A percentile compares a stretch with the other conserved stretches of the same genome.
Conservation (phyloP, 2,888 invertebrate species). For the Mythimna vitellina region DNA sequence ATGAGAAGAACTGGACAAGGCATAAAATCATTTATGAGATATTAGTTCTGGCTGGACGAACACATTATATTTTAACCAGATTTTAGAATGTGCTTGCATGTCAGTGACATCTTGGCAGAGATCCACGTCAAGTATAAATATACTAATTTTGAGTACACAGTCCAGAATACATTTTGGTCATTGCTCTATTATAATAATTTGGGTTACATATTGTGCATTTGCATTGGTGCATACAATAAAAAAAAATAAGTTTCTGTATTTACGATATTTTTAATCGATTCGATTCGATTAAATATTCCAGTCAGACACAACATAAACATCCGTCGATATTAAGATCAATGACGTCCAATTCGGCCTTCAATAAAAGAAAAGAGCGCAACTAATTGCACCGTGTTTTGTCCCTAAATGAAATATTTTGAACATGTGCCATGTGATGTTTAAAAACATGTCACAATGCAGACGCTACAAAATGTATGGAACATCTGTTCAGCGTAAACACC, state of each 20-base stretch:
- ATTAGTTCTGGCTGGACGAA: conserved; percentile 62
- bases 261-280: not conserved
- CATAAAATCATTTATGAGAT: conserved; percentile 46
- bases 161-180: conserved; percentile 85
- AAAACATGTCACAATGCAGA: conserved; percentile 61
- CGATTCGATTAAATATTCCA: conserved; percentile 22
- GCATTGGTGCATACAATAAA: conserved; percentile 42
- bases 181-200: conserved; percentile 80
- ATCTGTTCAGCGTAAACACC: conserved; percentile 51
- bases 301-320: conserved; percentile 37
- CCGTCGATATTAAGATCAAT: conserved; percentile 37
- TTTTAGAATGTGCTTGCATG: conserved; percentile 82
- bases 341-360: conserved; percentile 35
- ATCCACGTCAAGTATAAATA: conserved; percentile 88
- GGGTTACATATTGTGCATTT: conserved; percentile 70
- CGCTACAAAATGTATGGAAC: conserved; percentile 45
- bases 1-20: conserved; percentile 32
- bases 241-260: not conserved
- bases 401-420: conserved; percentile 63
- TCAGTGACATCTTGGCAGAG: conserved; percentile 88
- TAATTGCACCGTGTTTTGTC: conserved; percentile 38
- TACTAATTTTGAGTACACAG: conserved; percentile 85
- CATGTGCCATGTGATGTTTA: conserved; percentile 54
- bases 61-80: conserved; percentile 76
- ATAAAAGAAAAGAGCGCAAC: conserved; percentile 27